These are phyloP conservation scores for Orthosia cruda DNA, from an alignment of 2,888 invertebrate species.

Conservation along the genomic window DNA sequence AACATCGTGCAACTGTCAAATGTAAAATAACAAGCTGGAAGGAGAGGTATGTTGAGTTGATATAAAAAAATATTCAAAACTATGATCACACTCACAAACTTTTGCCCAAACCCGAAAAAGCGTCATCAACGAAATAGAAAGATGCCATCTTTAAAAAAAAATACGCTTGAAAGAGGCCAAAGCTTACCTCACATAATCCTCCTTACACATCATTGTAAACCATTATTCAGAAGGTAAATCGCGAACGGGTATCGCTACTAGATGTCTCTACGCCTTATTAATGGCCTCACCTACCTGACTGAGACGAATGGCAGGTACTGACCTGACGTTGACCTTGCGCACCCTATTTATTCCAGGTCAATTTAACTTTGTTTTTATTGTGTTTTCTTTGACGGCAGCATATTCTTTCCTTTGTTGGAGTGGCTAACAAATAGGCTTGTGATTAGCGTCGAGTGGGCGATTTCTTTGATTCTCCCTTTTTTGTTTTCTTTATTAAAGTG, in stretches of 20 bases:
- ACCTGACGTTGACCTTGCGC: constrained; percentile 67
- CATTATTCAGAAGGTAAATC: constrained; percentile 66
- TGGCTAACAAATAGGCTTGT: constrained; percentile 47
- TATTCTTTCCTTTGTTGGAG: constrained; percentile 53
- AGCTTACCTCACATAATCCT: constrained; percentile 21
- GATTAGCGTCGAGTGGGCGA: constrained; percentile 43
- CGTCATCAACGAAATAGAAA: not conserved
- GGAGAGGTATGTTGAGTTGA: not conserved
- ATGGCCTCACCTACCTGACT: constrained; percentile 75
- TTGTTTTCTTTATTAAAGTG: constrained; percentile 48
- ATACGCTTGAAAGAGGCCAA: constrained; percentile 17
- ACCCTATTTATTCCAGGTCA: constrained; percentile 58
- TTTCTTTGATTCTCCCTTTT: constrained; percentile 49
- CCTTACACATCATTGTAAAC: constrained; percentile 51
- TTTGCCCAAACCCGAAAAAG: not conserved
- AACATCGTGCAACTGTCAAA: too few relatives aligned
- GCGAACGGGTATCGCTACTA: constrained; percentile 67
- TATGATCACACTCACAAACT: too few relatives aligned
- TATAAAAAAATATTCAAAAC: not conserved
- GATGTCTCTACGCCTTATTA: constrained; percentile 76
- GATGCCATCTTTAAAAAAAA: not conserved
- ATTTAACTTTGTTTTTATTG: constrained; percentile 64
- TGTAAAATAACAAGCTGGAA: too few relatives aligned
- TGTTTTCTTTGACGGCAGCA: constrained; percentile 63
- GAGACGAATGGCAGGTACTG: constrained; percentile 70